These are phyloP conservation scores for Dione juno DNA, from an alignment of 2,888 invertebrate genomes.

Conservation along the genomic window DNA sequence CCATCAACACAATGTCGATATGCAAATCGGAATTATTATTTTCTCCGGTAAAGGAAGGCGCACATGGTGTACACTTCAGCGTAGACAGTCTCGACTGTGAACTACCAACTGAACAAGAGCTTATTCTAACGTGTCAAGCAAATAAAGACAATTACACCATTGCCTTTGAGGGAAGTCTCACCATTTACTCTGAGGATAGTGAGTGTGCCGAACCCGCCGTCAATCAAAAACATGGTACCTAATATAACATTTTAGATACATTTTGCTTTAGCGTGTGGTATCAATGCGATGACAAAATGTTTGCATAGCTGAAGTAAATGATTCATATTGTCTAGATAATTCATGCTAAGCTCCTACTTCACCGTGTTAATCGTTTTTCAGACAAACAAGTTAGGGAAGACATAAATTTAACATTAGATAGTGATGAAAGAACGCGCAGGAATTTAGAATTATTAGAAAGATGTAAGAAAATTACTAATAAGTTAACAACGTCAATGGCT, in stretches of 20 bases:
- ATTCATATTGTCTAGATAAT: constrained; percentile 56
- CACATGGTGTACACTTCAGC: constrained; percentile 90
- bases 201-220: constrained; percentile 85
- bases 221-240: constrained; percentile 79
- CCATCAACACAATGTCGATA: constrained; percentile 92
- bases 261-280: constrained; percentile 21
- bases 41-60: constrained; percentile 93
- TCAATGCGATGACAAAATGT: constrained; percentile 57
- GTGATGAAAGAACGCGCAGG: constrained; percentile 83
- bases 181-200: constrained; percentile 93
- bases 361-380: constrained; percentile 61
- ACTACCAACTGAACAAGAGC: constrained; percentile 90
- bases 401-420: constrained; percentile 73
- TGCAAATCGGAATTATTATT: constrained; percentile 96
- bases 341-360: constrained; percentile 58
- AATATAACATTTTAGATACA: constrained; percentile 35
- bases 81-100: constrained; percentile 96
- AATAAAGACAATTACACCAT: constrained; percentile 98
- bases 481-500: constrained; percentile 90
- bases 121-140: constrained; percentile 94
- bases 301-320: constrained; percentile 54
- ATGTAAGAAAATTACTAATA: constrained; percentile 80
- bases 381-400: constrained; percentile 77
- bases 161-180: constrained; percentile 94
- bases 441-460: constrained; percentile 82